Base-by-base conservation (phyloP, 2,113 vertebrate species). In the Caranx melampygus region DNA sequence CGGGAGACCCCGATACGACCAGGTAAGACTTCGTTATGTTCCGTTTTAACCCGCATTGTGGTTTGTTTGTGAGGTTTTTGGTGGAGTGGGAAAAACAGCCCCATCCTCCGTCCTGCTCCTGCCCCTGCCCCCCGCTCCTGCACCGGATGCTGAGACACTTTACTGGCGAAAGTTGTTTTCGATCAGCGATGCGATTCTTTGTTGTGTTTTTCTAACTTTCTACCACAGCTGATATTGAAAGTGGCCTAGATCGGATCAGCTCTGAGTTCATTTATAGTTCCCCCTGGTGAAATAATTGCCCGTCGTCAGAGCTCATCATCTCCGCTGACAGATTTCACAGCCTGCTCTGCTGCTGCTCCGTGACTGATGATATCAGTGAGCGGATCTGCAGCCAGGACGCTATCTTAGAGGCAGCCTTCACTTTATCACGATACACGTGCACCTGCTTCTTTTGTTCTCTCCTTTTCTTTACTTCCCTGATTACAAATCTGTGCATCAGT, bases 1-100 rank as follows among this genome's bases (percentile, higher is more conserved):
- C 90, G 97, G 97, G 31, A 96, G 95, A 90, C 91, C 97, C 1
- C 96, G 96, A 59, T 98, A 96, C 87, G 95, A 97, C 87, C 97
- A 98, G 97, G 97, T 98, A 92, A 86, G 79, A 44, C 6, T 4
- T 42, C 6, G 14, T 10, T 1, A 0, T 47, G 26, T 26, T 1
- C 54, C 40, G 33, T n/a, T 10, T 31, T 74, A 26, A 70, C 51
- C 18, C 3, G 57, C 64, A 21, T 57, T 65, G 42, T n/a, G 6
- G 57, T 72, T 80, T 63, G 77, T 80, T 34, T 72, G 54, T 2
- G 14, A 31, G 49, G 49, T n/a, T 83, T 60, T 79, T 35, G 69
- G 81, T 26, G 26, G 26, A 26, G 26, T 26, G 47, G 60, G 77
- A 69, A 68, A 87, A 83, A 63, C 77, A 69, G 61, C 73, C 62